A percentile compares a stretch with the other conserved stretches of the same genome.
Conservation (phyloP, 2,888 invertebrate genomes). For the Encarsia formosa region DNA sequence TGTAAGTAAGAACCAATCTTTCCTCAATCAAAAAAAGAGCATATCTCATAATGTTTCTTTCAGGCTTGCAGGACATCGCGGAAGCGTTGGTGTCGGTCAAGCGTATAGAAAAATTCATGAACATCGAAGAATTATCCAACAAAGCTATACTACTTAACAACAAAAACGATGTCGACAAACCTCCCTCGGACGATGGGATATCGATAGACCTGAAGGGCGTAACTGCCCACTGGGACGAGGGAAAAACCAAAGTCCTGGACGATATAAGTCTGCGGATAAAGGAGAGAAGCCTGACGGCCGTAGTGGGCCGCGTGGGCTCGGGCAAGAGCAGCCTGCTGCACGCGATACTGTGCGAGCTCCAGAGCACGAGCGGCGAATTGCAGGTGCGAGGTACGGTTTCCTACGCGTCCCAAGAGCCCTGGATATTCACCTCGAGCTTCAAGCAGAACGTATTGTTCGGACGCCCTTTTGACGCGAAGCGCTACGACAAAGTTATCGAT, state of each 20-base stretch:
- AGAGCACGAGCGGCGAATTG: conserved; percentile 59
- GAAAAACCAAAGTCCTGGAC: conserved; percentile 63
- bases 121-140: conserved; percentile 13
- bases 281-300: conserved; percentile 61
- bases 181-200: conserved; percentile 36
- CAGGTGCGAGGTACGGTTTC: conserved; percentile 63
- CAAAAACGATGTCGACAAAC: not conserved
- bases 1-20: conserved; percentile 30
- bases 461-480: conserved; percentile 35
- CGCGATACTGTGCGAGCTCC: conserved; percentile 62
- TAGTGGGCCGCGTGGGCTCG: conserved; percentile 64
- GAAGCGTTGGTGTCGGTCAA: conserved; percentile 62
- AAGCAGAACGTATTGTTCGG: conserved; percentile 57
- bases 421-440: conserved; percentile 70
- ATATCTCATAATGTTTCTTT: conserved; percentile 28
- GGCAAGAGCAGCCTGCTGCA: conserved; percentile 62
- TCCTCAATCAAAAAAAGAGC: not conserved
- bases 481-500: conserved; percentile 55
- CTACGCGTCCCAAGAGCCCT: conserved; percentile 79
- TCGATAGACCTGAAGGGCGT: conserved; percentile 54
- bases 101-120: conserved; percentile 49
- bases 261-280: conserved; percentile 64
- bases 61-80: conserved; percentile 62
- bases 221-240: conserved; percentile 66
- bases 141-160: not conserved